Conservation (phyloP, 1,140 invertebrate genomes). For the Polypedilum pembai region DNA sequence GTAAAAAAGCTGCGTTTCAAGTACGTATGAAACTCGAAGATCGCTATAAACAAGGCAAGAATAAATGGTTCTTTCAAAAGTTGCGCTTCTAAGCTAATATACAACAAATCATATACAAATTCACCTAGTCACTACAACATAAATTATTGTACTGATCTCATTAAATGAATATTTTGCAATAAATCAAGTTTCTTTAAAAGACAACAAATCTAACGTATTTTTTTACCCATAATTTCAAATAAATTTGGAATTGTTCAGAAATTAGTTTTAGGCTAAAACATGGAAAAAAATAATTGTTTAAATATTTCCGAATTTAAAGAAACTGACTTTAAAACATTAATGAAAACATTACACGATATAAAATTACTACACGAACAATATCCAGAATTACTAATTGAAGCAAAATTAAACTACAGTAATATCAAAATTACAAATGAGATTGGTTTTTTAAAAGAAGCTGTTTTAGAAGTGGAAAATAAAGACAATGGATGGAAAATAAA, state of each 20-base stretch:
- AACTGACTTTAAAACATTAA: background rate
- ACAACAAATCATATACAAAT: background rate
- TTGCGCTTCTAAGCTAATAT: constrained; percentile 83
- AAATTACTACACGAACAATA: background rate
- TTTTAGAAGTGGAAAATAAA: background rate
- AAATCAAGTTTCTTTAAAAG: background rate
- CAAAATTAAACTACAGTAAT: background rate
- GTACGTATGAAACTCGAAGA: constrained; percentile 95
- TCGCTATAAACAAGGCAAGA: constrained; percentile 94
- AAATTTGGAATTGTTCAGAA: too few species aligned
- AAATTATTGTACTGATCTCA: background rate
- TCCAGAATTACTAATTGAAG: background rate
- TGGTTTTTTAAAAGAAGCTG: background rate
- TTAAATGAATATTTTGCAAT: constrained; percentile 1
- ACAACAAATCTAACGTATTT: background rate
- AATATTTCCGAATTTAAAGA: background rate
- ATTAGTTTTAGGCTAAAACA: too few species aligned
- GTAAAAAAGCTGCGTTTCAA: constrained; percentile 88
- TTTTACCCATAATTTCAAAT: background rate
- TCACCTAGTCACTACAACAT: background rate
- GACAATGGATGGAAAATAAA: background rate
- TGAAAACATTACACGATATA: background rate
- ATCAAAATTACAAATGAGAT: background rate
- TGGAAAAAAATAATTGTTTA: too few species aligned
- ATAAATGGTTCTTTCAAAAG: constrained; percentile 99